A percentile compares a stretch with the other conserved stretches of the same genome.
phyloP scores from a whole-genome alignment of 2,113 vertebrate species.

The Catagonus wagneri region DNA sequence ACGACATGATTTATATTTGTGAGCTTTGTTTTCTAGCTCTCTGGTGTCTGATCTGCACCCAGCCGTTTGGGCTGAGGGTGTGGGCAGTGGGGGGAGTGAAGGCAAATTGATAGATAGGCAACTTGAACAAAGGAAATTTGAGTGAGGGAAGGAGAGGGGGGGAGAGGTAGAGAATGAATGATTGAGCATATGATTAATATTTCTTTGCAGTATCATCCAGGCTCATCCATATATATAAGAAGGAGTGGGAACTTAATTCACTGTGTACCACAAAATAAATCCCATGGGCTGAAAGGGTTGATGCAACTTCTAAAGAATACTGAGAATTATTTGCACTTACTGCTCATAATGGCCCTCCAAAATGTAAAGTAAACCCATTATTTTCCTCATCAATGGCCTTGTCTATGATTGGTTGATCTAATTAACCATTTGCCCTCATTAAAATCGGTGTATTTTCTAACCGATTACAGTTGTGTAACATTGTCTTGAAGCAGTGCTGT shows the following conservation, averaged over 20 bases:
- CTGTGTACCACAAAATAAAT: background rate
- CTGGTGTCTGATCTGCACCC: background rate
- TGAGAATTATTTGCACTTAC: background rate
- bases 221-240: background rate
- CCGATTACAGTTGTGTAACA: background rate
- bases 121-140: background rate
- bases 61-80: background rate
- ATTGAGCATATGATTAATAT: background rate
- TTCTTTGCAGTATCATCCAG: background rate
- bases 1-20: background rate
- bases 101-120: background rate
- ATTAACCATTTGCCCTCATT: constrained; percentile 9
- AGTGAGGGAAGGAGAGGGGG: too few species aligned
- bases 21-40: background rate
- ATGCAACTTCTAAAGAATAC: background rate
- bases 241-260: background rate
- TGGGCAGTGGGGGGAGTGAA: background rate
- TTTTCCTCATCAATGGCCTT: background rate
- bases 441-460: background rate
- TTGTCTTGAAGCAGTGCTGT: background rate
- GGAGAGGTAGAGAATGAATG: too few species aligned
- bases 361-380: background rate
- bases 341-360: background rate
- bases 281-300: background rate
- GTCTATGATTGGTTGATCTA: background rate